These are phyloP conservation scores for Tipula unca DNA, from an alignment of 2,888 invertebrate species.

Conservation along the genomic window DNA sequence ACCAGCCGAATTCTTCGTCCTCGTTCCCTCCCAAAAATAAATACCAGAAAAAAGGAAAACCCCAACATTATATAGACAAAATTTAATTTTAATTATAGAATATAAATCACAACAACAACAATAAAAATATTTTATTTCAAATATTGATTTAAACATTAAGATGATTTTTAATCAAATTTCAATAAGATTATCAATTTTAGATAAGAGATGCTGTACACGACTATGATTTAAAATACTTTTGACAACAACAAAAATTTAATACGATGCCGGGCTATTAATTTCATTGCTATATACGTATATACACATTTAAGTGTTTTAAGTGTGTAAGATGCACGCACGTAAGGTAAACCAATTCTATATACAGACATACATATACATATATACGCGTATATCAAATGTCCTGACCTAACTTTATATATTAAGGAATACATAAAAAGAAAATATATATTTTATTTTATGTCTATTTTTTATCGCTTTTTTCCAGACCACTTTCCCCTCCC, in stretches of 20 bases:
- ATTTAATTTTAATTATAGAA: neutral
- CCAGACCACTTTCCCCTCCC: neutral
- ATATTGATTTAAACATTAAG: neutral
- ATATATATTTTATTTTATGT: neutral
- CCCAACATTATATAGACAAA: neutral
- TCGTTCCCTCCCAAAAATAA: neutral
- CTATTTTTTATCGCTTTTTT: neutral
- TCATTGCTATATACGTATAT: neutral
- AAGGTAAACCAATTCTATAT: no score
- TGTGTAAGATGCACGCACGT: neutral
- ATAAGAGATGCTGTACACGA: neutral
- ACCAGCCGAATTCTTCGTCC: neutral
- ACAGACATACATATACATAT: no score
- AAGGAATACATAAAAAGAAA: neutral
- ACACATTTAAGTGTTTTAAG: neutral
- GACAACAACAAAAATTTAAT: neutral
- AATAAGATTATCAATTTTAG: neutral
- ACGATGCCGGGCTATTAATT: neutral
- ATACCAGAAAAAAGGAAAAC: neutral
- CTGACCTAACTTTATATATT: neutral
- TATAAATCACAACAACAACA: neutral
- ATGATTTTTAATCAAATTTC: neutral
- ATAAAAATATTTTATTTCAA: neutral
- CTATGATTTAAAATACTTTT: neutral
- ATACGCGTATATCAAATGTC: neutral